Percentiles rank a stretch among this genome's conserved stretches.
These are phyloP conservation scores for Semicossyphus pulcher DNA, from an alignment of 2,113 vertebrate species.

Conservation along the genomic window DNA sequence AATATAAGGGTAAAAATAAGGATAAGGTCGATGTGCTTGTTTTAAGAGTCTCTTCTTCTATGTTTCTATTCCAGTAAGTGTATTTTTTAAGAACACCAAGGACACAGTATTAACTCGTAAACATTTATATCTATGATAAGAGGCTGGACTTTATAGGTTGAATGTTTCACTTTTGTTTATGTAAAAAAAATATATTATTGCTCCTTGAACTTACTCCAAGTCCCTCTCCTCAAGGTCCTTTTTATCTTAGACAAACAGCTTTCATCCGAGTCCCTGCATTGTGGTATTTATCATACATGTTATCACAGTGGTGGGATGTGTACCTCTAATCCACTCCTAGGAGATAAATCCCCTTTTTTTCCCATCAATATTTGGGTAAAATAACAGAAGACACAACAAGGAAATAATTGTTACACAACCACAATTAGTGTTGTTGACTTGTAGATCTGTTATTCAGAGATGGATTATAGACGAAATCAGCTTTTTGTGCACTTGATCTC, in stretches of 20 bases:
- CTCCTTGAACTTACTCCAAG: conserved; percentile 55
- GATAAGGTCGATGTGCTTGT: conserved; percentile 7
- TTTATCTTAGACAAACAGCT: conserved; percentile 58
- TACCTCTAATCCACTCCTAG: conserved; percentile 18
- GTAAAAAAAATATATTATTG: conserved; percentile 61
- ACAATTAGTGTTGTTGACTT: conserved; percentile 64
- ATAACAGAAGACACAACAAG: conserved; percentile 4
- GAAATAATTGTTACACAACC: conserved; percentile 32
- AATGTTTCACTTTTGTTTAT: conserved; percentile 56
- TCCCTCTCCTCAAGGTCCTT: conserved; percentile 53
- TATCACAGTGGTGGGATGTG: conserved; percentile 31
- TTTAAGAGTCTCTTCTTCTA: conserved; percentile 24
- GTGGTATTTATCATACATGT: conserved; percentile 48
- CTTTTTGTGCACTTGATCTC: conserved; percentile 67
- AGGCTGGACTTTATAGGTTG: conserved; percentile 42
- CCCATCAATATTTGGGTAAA: conserved; percentile 15
- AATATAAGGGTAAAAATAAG: conserved; percentile 22
- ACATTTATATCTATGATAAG: conserved; percentile 65
- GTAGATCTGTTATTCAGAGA: conserved; percentile 70
- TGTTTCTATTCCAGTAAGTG: conserved; percentile 56
- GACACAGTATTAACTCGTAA: conserved; percentile 57
- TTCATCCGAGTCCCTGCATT: conserved; percentile 29
- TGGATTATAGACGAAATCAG: conserved; percentile 73
- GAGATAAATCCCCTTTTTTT: conserved; percentile 16
- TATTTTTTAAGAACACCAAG: conserved; percentile 64